These are phyloP conservation scores for Drosophila kanekoi DNA, from an alignment of 2,888 invertebrate genomes.

Conservation along the genomic window DNA sequence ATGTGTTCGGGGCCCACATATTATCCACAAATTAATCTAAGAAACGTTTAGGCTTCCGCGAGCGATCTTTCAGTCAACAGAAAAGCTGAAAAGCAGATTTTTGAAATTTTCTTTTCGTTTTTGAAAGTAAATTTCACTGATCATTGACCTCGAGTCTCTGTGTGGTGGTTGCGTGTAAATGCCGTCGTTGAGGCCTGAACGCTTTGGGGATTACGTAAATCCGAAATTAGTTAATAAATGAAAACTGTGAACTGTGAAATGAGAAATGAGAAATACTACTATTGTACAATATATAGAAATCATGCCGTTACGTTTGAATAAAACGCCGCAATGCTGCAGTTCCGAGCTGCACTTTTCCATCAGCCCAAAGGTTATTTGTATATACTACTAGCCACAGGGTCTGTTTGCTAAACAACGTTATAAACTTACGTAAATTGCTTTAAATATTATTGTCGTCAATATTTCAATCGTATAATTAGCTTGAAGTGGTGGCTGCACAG, in stretches of 20 bases:
- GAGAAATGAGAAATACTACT: slow-evolving; percentile 59
- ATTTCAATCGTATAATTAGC: background rate
- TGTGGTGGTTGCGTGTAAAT: slow-evolving; percentile 73
- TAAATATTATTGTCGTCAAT: slow-evolving; percentile 17
- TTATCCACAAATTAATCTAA: slow-evolving; percentile 60
- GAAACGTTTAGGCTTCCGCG: slow-evolving; percentile 61
- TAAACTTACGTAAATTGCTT: slow-evolving; percentile 32
- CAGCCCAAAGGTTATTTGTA: slow-evolving; percentile 25
- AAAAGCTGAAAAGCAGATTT: slow-evolving; percentile 66
- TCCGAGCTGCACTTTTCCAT: slow-evolving; percentile 58
- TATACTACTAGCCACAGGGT: background rate
- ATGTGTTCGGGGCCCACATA: slow-evolving; percentile 16
- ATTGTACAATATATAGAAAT: slow-evolving; percentile 57
- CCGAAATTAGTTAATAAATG: slow-evolving; percentile 80
- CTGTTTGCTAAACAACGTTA: slow-evolving; percentile 1
- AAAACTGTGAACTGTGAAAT: slow-evolving; percentile 79
- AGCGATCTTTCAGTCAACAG: slow-evolving; percentile 59
- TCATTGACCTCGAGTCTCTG: slow-evolving; percentile 75
- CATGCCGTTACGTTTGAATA: slow-evolving; percentile 61
- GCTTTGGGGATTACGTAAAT: slow-evolving; percentile 73
- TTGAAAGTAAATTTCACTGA: slow-evolving; percentile 81
- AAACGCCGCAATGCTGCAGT: slow-evolving; percentile 51
- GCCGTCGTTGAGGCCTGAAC: slow-evolving; percentile 57
- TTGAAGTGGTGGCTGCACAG: background rate
- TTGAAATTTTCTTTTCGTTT: slow-evolving; percentile 28